Conservation (phyloP, 2,797 vertebrate genomes). For the Channallabes apus region DNA sequence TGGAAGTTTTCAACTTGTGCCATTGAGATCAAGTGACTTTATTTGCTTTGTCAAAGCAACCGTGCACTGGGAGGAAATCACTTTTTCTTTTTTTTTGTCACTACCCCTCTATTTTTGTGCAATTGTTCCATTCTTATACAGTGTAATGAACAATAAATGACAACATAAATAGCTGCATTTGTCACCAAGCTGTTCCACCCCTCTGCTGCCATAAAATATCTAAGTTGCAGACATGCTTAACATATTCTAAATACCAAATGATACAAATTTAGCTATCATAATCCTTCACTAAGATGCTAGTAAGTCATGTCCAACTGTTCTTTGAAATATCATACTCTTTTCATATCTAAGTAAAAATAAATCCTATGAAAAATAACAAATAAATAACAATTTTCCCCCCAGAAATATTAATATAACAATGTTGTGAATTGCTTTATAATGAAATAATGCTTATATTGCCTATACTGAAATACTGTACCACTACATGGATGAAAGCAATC, state of each 20-base stretch:
- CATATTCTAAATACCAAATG: background rate
- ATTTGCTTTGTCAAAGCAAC: background rate
- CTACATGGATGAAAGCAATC: background rate
- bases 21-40: background rate
- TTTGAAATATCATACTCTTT: background rate
- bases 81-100: background rate
- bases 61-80: background rate
- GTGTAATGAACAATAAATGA: background rate
- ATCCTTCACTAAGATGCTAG: background rate
- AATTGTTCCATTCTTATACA: background rate
- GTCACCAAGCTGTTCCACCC: background rate
- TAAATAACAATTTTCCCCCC: background rate
- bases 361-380: background rate
- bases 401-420: background rate
- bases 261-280: background rate
- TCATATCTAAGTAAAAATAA: background rate
- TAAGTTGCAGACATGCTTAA: background rate
- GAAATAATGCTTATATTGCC: background rate
- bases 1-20: background rate
- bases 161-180: too few relatives aligned
- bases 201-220: slow-evolving; percentile 7
- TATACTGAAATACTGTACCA: background rate
- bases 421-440: background rate
- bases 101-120: background rate
- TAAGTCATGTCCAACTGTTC: too few relatives aligned